Conservation (phyloP, 2,113 vertebrate genomes). For the Antigone vipio region DNA sequence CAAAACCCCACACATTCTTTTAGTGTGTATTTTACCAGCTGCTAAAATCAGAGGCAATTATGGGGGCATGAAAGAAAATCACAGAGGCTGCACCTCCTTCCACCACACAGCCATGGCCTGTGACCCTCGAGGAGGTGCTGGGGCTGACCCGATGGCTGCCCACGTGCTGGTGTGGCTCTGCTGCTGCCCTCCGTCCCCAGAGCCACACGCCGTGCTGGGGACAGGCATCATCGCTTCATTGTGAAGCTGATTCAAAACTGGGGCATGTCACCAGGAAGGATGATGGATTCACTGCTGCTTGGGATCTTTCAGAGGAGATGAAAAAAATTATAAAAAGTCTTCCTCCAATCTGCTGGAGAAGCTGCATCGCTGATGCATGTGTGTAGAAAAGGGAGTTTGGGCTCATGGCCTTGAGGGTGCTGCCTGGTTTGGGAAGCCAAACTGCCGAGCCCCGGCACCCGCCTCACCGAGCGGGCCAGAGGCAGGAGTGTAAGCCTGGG, state of each 20-base stretch:
- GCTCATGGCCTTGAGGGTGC: neutral
- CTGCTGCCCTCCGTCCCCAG: neutral
- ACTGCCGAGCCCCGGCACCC: rapidly evolving
- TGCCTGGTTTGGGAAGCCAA: neutral
- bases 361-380: neutral
- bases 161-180: neutral
- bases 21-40: neutral
- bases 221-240: neutral
- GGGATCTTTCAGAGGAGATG: neutral
- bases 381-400: neutral
- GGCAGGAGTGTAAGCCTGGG: neutral
- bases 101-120: rapidly evolving
- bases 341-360: neutral
- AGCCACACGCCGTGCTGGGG: rapidly evolving
- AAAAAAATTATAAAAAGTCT: neutral
- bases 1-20: neutral
- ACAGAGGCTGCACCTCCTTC: neutral
- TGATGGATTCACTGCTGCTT: neutral
- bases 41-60: neutral
- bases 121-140: rapidly evolving
- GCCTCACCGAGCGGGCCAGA: rapidly evolving
- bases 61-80: neutral
- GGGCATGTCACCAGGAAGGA: neutral
- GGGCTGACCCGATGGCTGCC: rapidly evolving
- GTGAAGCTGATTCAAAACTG: neutral